Conservation (phyloP, 2,888 invertebrate genomes). For the Tipula vernalis region DNA sequence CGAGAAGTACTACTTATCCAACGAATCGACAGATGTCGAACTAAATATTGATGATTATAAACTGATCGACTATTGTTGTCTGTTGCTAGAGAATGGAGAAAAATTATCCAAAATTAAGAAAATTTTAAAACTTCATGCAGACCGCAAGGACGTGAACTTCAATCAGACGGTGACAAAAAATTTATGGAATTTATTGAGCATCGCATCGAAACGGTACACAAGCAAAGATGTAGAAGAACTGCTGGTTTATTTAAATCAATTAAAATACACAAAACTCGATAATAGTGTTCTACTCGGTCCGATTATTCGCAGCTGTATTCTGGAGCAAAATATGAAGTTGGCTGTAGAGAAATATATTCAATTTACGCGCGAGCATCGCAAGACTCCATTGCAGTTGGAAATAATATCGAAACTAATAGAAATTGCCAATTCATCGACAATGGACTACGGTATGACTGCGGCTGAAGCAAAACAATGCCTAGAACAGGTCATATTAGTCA, state of each 20-base stretch:
- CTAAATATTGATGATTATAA: slow-evolving; percentile 41
- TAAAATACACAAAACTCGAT: slow-evolving; percentile 42
- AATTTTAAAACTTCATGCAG: slow-evolving; percentile 40
- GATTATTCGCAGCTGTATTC: slow-evolving; percentile 45
- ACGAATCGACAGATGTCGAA: slow-evolving; percentile 39
- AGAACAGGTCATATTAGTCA: slow-evolving; percentile 27
- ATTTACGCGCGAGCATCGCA: slow-evolving; percentile 40
- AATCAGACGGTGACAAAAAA: slow-evolving; percentile 43
- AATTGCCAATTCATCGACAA: slow-evolving; percentile 23
- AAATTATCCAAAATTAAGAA: slow-evolving; percentile 24
- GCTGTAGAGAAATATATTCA: slow-evolving; percentile 44
- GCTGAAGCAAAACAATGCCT: slow-evolving; percentile 32
- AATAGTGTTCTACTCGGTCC: slow-evolving; percentile 47
- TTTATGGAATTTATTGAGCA: slow-evolving; percentile 47
- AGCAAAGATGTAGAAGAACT: slow-evolving; percentile 35
- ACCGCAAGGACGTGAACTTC: slow-evolving; percentile 33
- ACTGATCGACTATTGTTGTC: slow-evolving; percentile 47
- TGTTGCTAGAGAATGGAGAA: slow-evolving; percentile 39
- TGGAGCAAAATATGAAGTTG: slow-evolving; percentile 35
- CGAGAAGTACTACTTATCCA: slow-evolving; percentile 37
- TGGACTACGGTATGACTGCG: slow-evolving; percentile 18
- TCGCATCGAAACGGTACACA: slow-evolving; percentile 31
- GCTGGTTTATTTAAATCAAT: slow-evolving; percentile 38
- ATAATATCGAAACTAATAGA: slow-evolving; percentile 37
- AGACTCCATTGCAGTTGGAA: slow-evolving; percentile 53